A percentile compares a stretch with the other conserved stretches of the same genome.
phyloP scores from a whole-genome alignment of 2,113 vertebrate genomes.

The Brachirus orientalis region DNA sequence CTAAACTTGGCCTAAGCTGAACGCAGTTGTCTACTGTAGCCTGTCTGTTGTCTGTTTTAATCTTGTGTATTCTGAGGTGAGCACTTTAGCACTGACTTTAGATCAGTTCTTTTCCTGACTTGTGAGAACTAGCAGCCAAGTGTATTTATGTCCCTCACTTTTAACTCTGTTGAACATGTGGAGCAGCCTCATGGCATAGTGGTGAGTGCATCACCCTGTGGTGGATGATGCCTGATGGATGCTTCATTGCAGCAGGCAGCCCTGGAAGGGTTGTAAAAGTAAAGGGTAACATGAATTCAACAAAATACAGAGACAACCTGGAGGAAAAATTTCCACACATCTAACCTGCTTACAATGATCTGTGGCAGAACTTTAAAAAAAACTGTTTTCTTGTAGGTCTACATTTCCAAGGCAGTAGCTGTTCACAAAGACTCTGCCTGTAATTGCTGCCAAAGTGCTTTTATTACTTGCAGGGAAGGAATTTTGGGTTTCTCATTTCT shows the following conservation, averaged over 20 bases:
- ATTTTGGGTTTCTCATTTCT: too few species aligned
- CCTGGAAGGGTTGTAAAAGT: slow-evolving; percentile 1
- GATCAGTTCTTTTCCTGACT: slow-evolving; percentile 1
- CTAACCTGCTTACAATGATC: background rate
- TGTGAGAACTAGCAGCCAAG: background rate
- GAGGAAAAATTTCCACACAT: background rate
- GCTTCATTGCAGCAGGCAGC: background rate
- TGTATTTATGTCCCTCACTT: background rate
- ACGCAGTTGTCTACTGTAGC: slow-evolving; percentile 9
- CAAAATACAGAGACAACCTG: slow-evolving; percentile 1
- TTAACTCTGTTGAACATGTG: slow-evolving; percentile 4
- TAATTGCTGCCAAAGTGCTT: background rate
- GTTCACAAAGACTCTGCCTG: background rate
- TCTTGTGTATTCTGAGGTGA: slow-evolving; percentile 14
- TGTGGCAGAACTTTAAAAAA: background rate
- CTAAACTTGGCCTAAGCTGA: slow-evolving; percentile 42
- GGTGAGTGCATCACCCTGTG: background rate
- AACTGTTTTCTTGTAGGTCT: background rate
- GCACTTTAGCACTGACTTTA: background rate
- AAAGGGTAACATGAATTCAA: slow-evolving; percentile 3
- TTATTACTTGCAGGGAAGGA: too few species aligned
- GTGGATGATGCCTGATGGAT: slow-evolving; percentile 20
- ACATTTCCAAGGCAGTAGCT: background rate
- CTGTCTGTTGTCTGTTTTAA: slow-evolving; percentile 25
- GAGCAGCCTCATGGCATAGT: background rate